Evolutionary conservation across 2,113 vertebrate species (phyloP).

Genomic region (Turnix velox): DNA sequence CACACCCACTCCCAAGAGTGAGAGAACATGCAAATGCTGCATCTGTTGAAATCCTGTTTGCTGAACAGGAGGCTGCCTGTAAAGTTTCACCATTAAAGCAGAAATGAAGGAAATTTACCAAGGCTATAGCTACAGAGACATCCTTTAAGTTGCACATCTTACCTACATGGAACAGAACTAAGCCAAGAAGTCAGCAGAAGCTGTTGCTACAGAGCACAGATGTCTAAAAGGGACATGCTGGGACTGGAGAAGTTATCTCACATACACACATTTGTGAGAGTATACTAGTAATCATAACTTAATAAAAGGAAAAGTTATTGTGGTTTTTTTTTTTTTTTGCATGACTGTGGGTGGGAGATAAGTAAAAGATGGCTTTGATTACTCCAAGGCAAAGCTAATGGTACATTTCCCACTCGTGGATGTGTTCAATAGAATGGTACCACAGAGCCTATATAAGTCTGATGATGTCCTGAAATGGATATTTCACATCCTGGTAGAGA

Average conservation of each 20-base stretch:
- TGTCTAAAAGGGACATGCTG: background rate
- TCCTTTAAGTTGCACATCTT: background rate
- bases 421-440: background rate
- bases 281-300: background rate
- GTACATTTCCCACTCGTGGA: background rate
- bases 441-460: background rate
- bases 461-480: background rate
- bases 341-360: background rate
- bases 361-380: background rate
- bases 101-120: background rate
- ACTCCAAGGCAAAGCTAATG: background rate
- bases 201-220: background rate
- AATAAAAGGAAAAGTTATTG: background rate
- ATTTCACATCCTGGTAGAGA: background rate
- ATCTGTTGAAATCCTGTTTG: slow-evolving; percentile 36
- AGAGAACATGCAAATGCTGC: slow-evolving; percentile 52
- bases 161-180: background rate
- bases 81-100: background rate
- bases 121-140: background rate
- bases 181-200: background rate
- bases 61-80: background rate
- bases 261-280: background rate
- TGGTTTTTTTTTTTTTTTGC: background rate
- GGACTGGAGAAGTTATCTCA: background rate
- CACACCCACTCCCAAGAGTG: slow-evolving; percentile 23